Conservation (phyloP, 2,888 invertebrate species). For the Drosophila setosimentum region DNA sequence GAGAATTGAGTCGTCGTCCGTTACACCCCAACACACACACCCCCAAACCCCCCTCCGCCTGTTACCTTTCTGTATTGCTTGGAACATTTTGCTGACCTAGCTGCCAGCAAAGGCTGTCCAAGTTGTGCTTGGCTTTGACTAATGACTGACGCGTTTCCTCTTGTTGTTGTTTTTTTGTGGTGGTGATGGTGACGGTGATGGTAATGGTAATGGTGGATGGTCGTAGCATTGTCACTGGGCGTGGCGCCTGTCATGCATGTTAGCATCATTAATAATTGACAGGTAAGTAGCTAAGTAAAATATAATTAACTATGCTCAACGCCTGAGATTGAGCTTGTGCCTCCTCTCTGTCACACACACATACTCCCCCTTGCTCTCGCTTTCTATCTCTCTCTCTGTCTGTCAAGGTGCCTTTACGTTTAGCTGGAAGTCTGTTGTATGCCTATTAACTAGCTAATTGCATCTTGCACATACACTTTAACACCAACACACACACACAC, state of each 20-base stretch:
- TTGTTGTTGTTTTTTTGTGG: slow-evolving; percentile 5
- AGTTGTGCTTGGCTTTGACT: slow-evolving; percentile 59
- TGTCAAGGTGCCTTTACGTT: neutral
- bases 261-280: slow-evolving; percentile 67
- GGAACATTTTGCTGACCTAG: slow-evolving; percentile 46
- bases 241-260: slow-evolving; percentile 41
- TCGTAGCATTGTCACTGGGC: slow-evolving; percentile 4
- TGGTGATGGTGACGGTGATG: neutral
- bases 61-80: neutral
- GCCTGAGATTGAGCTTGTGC: slow-evolving; percentile 35
- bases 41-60: too few species aligned
- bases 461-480: slow-evolving; percentile 33
- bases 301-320: slow-evolving; percentile 59
- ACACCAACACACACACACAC: neutral
- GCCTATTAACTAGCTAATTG: slow-evolving; percentile 71
- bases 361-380: neutral
- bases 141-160: slow-evolving; percentile 46
- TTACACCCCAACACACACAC: too few species aligned
- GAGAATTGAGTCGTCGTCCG: neutral
- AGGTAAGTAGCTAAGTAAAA: slow-evolving; percentile 61
- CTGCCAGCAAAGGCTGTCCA: slow-evolving; percentile 11
- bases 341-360: neutral
- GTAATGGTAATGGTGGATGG: slow-evolving; percentile 1
- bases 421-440: neutral
- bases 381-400: neutral